Evolutionary conservation across 2,888 invertebrate genomes (phyloP), one percentile per base, ranked within the genome.

Genomic region (Thecophora atra): DNA sequence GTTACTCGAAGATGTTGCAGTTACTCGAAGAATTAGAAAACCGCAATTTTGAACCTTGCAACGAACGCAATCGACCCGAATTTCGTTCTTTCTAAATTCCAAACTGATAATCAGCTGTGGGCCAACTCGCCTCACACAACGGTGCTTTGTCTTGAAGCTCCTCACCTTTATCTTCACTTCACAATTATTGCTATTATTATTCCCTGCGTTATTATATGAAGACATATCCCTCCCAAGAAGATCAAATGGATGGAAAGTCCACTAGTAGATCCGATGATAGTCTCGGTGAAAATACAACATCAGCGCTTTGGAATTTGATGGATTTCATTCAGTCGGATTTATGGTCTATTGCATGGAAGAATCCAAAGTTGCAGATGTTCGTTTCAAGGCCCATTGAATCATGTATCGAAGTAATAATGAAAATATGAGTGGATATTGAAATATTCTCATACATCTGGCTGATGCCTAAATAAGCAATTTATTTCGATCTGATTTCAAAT

Each of bases 61-160:
- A 69, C 68, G 70, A 52, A 72, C 65, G 69, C 72, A 69, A 71
- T 71, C 72, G 72, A 74, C 74, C 74, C 54, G 71, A 51, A 52
- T 70, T 21, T 13, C 47, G 7, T n/a, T 62, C n/a, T 30, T 37
- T 37, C 42, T 26, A 2, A 3, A 8, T 4, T 26, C 17, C 28
- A 3, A 58, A 56, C 11, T 56, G 67, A 52, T 47, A 73, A 74
- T 78, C 77, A 77, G 76, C 77, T 79, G 58, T 73, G 76, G 67
- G 26, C 72, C 64, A 63, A 73, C 67, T 4, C 67, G 26, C 21
- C 52, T 62, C 52, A 24, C 6, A 78, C 77, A 82, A 81, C 82
- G 82, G 81, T 81, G 82, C 81, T 81, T 78, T 78, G 77, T 80
- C n/a, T n/a, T n/a, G n/a, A 77, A 77, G 81, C 79, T 79, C 81